Base-by-base conservation (phyloP, 2,888 invertebrate species). In the Drosophila conformis region DNA sequence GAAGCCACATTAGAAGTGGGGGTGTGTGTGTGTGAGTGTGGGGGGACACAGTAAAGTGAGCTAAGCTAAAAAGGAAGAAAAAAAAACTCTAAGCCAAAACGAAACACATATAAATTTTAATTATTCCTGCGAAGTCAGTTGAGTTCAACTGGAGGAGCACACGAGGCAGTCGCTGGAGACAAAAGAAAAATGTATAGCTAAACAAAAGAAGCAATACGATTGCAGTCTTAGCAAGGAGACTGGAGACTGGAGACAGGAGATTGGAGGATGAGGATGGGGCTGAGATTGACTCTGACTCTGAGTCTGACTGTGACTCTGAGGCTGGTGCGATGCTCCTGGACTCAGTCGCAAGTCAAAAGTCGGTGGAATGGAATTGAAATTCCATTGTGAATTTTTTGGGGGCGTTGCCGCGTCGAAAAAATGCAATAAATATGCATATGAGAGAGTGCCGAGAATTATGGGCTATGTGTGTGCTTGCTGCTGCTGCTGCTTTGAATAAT, bases 361-460 rank as follows among this genome's bases (percentile, higher is more conserved):
- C 73, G 64, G 78, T 68, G 80, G 80, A 91, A 91, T 90, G 91
- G 91, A 92, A 91, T 91, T 92, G 91, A 91, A 91, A 91, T 91
- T 91, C 92, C 92, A 88, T 84, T 89, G 85, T 78, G 85, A 87
- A 85, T 86, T 89, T 88, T 84, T 84, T 90, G 91, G 91, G 92
- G 91, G 91, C 91, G 91, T 91, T 88, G 81, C 92, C 91, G 88
- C 82, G 89, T 90, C 89, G 89, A 91, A 91, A 46, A 91, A 92
- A 91, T 91, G 92, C 92, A 91, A 91, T 91, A 91, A 91, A 91
- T 91, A 91, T 91, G 91, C 91, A 92, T 91, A 91, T 91, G 90
- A 92, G 91, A 83, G 88, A 82, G 82, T 69, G 71, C 59, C 58
- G 67, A 76, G 82, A 79, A 73, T 78, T 81, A 78, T 78, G 75